Evolutionary conservation across 2,888 invertebrate species (phyloP).

Genomic region (Sympetrum striolatum): DNA sequence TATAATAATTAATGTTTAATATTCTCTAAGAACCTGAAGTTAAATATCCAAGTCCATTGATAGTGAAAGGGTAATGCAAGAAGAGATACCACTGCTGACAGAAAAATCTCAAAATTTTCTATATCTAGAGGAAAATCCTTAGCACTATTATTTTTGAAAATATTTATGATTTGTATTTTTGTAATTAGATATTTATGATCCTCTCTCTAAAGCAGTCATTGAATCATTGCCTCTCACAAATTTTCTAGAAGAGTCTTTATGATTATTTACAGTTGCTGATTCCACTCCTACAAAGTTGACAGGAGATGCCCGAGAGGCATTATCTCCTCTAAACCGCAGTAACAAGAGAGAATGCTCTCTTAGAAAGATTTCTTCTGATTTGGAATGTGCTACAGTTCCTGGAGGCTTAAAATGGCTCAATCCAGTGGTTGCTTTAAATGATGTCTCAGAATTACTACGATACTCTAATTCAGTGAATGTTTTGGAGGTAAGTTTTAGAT

Average conservation of each 20-base stretch:
- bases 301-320: neutral
- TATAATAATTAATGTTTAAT: too few species aligned
- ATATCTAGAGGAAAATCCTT: too few species aligned
- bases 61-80: too few species aligned
- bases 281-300: neutral
- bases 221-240: neutral
- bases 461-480: slow-evolving; percentile 20
- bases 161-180: neutral
- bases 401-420: neutral
- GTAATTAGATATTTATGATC: neutral
- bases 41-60: too few species aligned
- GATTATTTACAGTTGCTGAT: neutral
- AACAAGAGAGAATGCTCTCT: neutral
- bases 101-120: too few species aligned
- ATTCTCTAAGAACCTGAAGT: too few species aligned
- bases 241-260: neutral
- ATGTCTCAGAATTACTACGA: slow-evolving; percentile 3
- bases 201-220: neutral
- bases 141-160: too few species aligned
- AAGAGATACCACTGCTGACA: too few species aligned
- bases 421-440: slow-evolving; percentile 27
- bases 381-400: neutral
- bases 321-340: too few species aligned
- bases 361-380: neutral
- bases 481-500: neutral